These are phyloP conservation scores for Netelia inedita DNA, from an alignment of 2,888 invertebrate species.

Conservation along the genomic window DNA sequence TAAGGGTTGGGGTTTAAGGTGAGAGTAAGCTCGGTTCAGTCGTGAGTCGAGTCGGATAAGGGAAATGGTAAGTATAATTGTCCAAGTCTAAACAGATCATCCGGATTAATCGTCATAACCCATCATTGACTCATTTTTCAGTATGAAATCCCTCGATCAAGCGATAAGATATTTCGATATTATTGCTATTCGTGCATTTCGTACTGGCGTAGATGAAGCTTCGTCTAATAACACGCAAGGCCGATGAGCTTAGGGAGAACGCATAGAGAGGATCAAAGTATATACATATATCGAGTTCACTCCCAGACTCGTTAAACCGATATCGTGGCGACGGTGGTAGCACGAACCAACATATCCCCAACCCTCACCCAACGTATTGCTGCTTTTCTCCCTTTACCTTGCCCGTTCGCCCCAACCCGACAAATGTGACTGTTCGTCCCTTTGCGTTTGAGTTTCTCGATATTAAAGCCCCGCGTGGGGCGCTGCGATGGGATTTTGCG, in stretches of 20 bases:
- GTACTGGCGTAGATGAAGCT: background rate
- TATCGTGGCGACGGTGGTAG: slow-evolving; percentile 60
- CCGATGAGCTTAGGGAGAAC: slow-evolving; percentile 15
- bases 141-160: too few species aligned
- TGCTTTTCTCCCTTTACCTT: slow-evolving; percentile 65
- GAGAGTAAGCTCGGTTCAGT: too few species aligned
- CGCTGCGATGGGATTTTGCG: slow-evolving; percentile 73
- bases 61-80: background rate
- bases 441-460: slow-evolving; percentile 74
- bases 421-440: slow-evolving; percentile 68
- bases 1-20: too few species aligned
- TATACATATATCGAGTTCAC: slow-evolving; percentile 31
- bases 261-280: background rate
- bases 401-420: slow-evolving; percentile 47
- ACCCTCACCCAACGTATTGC: slow-evolving; percentile 49
- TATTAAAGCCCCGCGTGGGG: slow-evolving; percentile 73
- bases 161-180: too few species aligned
- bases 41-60: background rate
- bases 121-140: too few species aligned
- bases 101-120: too few species aligned
- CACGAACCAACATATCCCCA: slow-evolving; percentile 25
- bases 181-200: too few species aligned
- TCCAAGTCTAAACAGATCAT: background rate
- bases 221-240: background rate
- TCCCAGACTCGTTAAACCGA: slow-evolving; percentile 71